Evolutionary conservation across 2,888 invertebrate genomes (phyloP), one percentile per base, ranked within the genome.

Genomic region (Amiota minor): DNA sequence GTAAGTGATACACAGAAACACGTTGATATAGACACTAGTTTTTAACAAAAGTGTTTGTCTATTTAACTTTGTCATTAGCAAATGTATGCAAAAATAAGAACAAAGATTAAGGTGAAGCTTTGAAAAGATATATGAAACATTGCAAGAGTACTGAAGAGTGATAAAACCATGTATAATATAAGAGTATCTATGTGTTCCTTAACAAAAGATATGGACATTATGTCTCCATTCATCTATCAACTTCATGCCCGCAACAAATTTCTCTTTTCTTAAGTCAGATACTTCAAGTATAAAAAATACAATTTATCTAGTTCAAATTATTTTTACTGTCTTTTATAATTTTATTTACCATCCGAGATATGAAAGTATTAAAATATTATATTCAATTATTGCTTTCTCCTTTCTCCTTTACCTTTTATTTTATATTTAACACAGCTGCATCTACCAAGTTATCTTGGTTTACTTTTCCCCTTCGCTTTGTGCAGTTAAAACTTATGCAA

Each of bases 21-120:
- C 35, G 6, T 8, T 35, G 6, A 4, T 8, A 35, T 6, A 35
- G 35, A 35, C 35, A 35, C 35, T 35, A 2, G 6, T 8, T 35
- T 35, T 35, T 8, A 6, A 4, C 6, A 35, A 35, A 35, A 35
- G 35, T 35, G 0, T 35, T 3, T 35, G 77, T 75, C 76, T 76
- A 76, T 81, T 81, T 84, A 79, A 79, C 80, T 80, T 83, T 81
- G 83, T 82, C 81, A 81, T 83, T 83, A 83, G 80, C 76, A 84
- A 83, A 81, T 78, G 82, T 79, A 78, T 79, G 80, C 71, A 59
- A 59, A 59, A 59, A 59, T 9, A 1, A 16, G 4, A 59, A 70
- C 35, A 9, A 45, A 23, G 23, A 53, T 10, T 49, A 18, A 70
- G 14, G 55, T 75, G 65, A 74, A 56, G 16, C 18, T 56, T 10